Conservation (phyloP, 2,888 invertebrate genomes). For the Xestobium rufovillosum region DNA sequence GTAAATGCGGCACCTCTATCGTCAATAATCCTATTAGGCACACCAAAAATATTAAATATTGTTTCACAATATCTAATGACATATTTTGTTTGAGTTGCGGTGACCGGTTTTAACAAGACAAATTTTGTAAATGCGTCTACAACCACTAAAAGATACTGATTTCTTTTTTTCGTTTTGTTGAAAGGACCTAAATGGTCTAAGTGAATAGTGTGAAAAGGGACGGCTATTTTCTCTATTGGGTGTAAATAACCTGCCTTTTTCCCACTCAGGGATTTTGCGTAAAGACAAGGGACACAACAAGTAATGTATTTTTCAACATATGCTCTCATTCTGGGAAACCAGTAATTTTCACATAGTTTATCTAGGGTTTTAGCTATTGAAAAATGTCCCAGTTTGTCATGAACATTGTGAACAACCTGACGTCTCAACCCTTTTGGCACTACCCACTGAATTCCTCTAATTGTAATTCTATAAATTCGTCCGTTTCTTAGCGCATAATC, state of each 20-base stretch:
- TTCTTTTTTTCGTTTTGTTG: constrained; percentile 27
- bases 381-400: too few relatives aligned
- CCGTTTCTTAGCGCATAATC: constrained; percentile 1
- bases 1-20: constrained; percentile 25
- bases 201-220: constrained; percentile 30
- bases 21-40: constrained; percentile 20
- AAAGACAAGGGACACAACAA: constrained; percentile 27
- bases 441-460: too few relatives aligned
- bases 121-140: constrained; percentile 33
- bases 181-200: constrained; percentile 34
- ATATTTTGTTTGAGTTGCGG: constrained; percentile 26
- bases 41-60: constrained; percentile 22
- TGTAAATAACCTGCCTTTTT: constrained; percentile 28
- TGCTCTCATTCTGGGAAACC: not conserved
- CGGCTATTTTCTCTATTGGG: constrained; percentile 28
- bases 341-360: constrained; percentile 10
- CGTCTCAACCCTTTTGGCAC: too few relatives aligned
- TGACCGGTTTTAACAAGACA: constrained; percentile 30
- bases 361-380: constrained; percentile 7
- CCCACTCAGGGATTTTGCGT: constrained; percentile 26
- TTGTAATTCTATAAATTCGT: too few relatives aligned
- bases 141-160: constrained; percentile 29
- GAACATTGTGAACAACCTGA: too few relatives aligned
- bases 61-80: constrained; percentile 22
- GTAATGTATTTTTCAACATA: constrained; percentile 10